Evolutionary conservation across 2,888 invertebrate species (phyloP).

Genomic region (Agrotis clavis): DNA sequence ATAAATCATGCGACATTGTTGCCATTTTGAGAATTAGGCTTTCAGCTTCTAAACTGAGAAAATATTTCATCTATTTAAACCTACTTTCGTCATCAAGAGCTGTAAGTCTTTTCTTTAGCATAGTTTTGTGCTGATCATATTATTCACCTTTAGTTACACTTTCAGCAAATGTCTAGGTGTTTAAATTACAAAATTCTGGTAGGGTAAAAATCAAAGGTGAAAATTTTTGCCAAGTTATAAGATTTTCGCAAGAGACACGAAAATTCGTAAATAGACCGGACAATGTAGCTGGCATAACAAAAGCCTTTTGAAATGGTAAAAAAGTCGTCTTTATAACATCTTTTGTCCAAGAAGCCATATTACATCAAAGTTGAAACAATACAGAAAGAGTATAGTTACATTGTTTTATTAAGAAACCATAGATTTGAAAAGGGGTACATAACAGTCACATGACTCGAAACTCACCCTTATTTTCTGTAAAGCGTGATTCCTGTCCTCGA

Average conservation of each 20-base stretch:
- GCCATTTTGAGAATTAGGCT: no score
- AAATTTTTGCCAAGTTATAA: neutral
- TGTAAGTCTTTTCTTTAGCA: neutral
- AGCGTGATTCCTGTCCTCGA: neutral
- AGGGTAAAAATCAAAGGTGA: neutral
- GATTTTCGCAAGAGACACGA: neutral
- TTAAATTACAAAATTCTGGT: neutral
- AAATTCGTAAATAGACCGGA: neutral
- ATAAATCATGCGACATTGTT: no score
- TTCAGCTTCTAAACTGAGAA: neutral
- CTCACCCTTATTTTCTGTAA: neutral
- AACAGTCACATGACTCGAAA: conserved; percentile 2
- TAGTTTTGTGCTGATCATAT: neutral
- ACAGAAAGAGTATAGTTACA: neutral
- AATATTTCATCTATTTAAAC: neutral
- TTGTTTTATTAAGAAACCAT: neutral
- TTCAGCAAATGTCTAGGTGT: no score
- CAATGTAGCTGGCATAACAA: conserved; percentile 16
- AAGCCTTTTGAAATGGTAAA: neutral
- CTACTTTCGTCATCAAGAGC: neutral
- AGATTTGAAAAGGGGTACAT: neutral
- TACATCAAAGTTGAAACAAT: neutral
- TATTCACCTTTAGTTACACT: neutral
- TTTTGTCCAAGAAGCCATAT: conserved; percentile 14
- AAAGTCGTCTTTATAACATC: neutral